Conservation (phyloP, 2,888 invertebrate species). For the Neoitamus cyanurus region DNA sequence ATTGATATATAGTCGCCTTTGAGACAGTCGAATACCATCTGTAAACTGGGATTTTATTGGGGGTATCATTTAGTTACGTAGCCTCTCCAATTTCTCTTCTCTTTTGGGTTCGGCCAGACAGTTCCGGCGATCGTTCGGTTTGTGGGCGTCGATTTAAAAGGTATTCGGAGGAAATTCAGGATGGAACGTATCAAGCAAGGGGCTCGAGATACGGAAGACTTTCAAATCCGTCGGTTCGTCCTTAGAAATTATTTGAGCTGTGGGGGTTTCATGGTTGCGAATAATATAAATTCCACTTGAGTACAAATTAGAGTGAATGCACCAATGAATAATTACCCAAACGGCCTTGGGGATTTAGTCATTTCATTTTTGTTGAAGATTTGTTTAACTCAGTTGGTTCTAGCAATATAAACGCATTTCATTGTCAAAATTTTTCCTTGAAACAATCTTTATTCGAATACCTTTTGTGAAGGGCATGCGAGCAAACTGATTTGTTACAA, state of each 20-base stretch:
- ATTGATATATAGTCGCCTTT: slow-evolving; percentile 9
- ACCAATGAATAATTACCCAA: too few relatives aligned
- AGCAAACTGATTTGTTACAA: too few relatives aligned
- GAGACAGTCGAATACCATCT: neutral
- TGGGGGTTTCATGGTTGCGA: too few relatives aligned
- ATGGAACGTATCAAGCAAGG: neutral
- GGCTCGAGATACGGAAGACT: neutral
- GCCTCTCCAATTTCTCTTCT: neutral
- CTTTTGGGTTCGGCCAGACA: neutral
- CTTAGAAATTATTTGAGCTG: neutral
- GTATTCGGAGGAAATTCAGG: neutral
- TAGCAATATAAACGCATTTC: too few relatives aligned
- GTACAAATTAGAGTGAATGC: too few relatives aligned
- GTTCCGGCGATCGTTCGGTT: neutral
- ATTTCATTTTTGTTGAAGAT: too few relatives aligned
- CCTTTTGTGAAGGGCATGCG: too few relatives aligned
- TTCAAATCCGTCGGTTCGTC: neutral
- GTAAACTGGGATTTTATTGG: neutral
- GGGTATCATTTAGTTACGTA: neutral
- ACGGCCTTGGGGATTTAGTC: too few relatives aligned
- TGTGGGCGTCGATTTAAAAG: neutral
- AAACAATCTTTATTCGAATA: too few relatives aligned
- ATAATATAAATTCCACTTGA: too few relatives aligned
- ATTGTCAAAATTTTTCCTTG: too few relatives aligned
- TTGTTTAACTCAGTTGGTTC: too few relatives aligned